Conservation (phyloP, 2,888 invertebrate species). For the Horisme vitalbata region DNA sequence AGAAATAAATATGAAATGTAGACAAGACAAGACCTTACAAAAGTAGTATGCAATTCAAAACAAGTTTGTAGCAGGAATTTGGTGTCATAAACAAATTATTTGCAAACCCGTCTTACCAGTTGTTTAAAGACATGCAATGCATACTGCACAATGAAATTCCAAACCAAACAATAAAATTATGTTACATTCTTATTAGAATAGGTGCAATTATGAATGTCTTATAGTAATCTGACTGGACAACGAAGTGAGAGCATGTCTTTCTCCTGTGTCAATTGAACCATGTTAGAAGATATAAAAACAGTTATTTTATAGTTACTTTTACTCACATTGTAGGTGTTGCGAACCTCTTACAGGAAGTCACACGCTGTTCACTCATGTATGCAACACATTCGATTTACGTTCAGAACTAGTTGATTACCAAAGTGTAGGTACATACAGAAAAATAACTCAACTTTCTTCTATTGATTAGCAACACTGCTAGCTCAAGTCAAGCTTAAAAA, state of each 20-base stretch:
- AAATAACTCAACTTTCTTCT: too few species aligned
- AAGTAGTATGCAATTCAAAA: conserved; percentile 15
- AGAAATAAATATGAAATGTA: too few species aligned
- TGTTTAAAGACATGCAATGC: conserved; percentile 17
- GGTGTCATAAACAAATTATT: conserved; percentile 29
- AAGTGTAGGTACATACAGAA: too few species aligned
- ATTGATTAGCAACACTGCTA: too few species aligned
- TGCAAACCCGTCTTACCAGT: conserved; percentile 31
- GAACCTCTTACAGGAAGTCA: conserved; percentile 49
- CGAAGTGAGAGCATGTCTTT: conserved; percentile 28
- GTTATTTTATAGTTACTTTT: conserved; percentile 62
- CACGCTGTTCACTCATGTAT: conserved; percentile 64
- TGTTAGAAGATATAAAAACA: conserved; percentile 43
- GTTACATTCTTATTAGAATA: too few species aligned
- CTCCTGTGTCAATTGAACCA: conserved; percentile 44
- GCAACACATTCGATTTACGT: conserved; percentile 56
- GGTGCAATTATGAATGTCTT: too few species aligned
- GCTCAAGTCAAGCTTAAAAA: not conserved
- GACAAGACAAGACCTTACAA: too few species aligned
- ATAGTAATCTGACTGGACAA: conserved; percentile 47
- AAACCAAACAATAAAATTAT: conserved; percentile 40
- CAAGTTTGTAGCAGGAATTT: conserved; percentile 25
- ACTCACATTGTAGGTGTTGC: conserved; percentile 69
- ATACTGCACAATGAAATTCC: conserved; percentile 41
- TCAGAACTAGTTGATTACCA: too few species aligned